Conservation (phyloP, 2,113 vertebrate genomes). For the Tachysurus vachellii region DNA sequence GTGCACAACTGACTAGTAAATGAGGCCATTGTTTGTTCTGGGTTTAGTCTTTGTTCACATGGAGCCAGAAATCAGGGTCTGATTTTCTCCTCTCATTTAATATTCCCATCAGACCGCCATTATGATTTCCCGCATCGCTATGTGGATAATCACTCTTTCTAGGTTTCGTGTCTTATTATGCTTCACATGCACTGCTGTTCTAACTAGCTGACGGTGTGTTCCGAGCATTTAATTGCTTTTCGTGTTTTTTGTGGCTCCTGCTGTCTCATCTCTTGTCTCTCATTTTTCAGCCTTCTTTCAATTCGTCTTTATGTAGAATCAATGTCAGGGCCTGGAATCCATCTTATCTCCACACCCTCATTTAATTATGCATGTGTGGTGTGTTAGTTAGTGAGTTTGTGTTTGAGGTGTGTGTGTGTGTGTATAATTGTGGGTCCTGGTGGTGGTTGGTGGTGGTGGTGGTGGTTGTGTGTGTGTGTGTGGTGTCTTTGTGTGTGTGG, state of each 20-base stretch:
- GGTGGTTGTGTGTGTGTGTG: slow-evolving; percentile 20
- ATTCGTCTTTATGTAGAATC: slow-evolving; percentile 41
- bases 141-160: not conserved
- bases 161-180: not conserved
- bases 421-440: slow-evolving; percentile 16
- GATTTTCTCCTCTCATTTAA: not conserved
- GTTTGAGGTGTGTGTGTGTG: slow-evolving; percentile 6
- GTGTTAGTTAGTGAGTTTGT: not conserved
- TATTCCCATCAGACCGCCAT: not conserved
- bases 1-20: not conserved
- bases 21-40: not conserved
- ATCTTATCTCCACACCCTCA: slow-evolving; percentile 39
- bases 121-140: not conserved
- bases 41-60: not conserved
- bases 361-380: slow-evolving; percentile 45
- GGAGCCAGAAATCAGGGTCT: not conserved
- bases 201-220: not conserved
- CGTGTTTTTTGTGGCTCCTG: slow-evolving; percentile 5
- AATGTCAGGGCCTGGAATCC: slow-evolving; percentile 36
- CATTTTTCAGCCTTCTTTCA: slow-evolving; percentile 30
- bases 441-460: too few relatives aligned
- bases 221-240: not conserved
- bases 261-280: slow-evolving; percentile 2
- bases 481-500: slow-evolving; percentile 11
- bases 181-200: not conserved